A percentile compares a stretch with the other conserved stretches of the same genome.
Conservation (phyloP, 1,140 invertebrate species). For the Lysiphlebus fabarum region DNA sequence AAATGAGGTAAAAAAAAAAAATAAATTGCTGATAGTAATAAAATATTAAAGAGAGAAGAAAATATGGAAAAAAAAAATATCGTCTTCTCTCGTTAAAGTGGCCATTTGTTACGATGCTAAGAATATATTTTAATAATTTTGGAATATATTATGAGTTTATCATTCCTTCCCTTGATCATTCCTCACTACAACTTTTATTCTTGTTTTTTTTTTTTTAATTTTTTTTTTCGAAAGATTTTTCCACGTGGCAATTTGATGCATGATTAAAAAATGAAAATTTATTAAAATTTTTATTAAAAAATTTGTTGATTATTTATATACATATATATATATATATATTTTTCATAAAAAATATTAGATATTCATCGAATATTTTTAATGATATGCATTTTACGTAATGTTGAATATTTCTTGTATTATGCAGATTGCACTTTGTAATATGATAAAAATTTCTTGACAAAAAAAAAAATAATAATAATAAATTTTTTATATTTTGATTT, state of each 20-base stretch:
- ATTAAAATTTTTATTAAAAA: no score
- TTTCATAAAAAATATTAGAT: no score
- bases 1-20: conserved; percentile 4
- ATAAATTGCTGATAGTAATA: no score
- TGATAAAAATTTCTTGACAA: no score
- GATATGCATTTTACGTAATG: no score
- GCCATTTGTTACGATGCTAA: conserved; percentile 41
- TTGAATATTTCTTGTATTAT: no score
- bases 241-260: not conserved
- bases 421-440: no score
- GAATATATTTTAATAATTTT: conserved; percentile 56
- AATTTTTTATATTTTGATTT: not conserved
- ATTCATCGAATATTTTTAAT: no score
- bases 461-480: no score
- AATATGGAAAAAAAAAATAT: conserved; percentile 18
- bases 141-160: conserved; percentile 56
- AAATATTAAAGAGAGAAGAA: not conserved
- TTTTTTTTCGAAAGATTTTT: not conserved
- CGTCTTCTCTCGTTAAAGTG: conserved; percentile 51
- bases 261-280: no score
- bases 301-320: no score
- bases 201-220: conserved; percentile 13
- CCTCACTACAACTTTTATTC: conserved; percentile 7
- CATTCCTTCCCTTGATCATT: conserved; percentile 31
- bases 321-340: not conserved